These are phyloP conservation scores for Melanotaenia boesemani DNA, from an alignment of 2,797 vertebrate genomes.

Conservation along the genomic window DNA sequence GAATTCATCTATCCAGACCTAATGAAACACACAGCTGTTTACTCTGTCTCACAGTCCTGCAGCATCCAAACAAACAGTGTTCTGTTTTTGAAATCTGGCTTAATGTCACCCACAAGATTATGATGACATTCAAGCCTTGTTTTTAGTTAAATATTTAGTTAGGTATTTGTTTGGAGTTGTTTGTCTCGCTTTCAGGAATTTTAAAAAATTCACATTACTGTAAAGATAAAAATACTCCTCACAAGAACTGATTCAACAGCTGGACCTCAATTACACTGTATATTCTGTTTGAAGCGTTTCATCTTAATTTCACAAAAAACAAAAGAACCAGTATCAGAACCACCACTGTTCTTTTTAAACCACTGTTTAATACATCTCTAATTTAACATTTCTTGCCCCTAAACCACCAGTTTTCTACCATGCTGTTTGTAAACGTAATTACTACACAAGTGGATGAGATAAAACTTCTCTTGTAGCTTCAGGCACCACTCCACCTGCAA, in stretches of 20 bases:
- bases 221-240: not conserved
- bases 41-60: constrained; percentile 20
- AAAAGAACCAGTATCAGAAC: not conserved
- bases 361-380: not conserved
- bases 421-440: not conserved
- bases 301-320: not conserved
- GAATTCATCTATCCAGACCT: constrained; percentile 56
- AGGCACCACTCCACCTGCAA: constrained; percentile 9
- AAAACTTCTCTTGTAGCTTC: constrained; percentile 17
- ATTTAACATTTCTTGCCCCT: not conserved
- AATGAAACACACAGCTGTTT: constrained; percentile 46
- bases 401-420: not conserved
- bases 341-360: not conserved
- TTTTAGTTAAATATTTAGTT: not conserved
- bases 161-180: not conserved
- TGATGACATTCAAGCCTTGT: not conserved
- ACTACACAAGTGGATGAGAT: constrained; percentile 10
- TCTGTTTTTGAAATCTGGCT: constrained; percentile 24
- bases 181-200: not conserved
- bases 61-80: constrained; percentile 34
- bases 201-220: not conserved
- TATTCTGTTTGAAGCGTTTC: not conserved
- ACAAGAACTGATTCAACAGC: not conserved
- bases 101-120: not conserved
- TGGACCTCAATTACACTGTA: not conserved